A percentile compares a stretch with the other conserved stretches of the same genome.
Evolutionary conservation across 2,797 vertebrate species (phyloP).

Genomic region (Helicolenus hilgendorfi): DNA sequence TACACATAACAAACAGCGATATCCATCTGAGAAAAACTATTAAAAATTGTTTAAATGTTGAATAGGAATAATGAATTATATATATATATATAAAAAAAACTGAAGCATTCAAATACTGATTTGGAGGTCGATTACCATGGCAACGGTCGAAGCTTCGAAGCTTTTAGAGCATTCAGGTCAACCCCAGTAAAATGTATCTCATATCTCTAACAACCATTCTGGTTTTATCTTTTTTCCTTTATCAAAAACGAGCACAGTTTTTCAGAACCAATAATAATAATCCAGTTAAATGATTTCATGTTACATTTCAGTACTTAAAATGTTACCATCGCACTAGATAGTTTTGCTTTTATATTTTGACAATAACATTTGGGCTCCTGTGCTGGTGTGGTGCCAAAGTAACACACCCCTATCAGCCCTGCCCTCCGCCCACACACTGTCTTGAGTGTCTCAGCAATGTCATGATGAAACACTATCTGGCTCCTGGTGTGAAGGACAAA

Average conservation of each 20-base stretch:
- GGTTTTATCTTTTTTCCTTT: neutral
- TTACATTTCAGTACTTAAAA: neutral
- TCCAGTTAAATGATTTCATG: neutral
- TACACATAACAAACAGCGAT: too few species aligned
- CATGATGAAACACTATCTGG: conserved; percentile 75
- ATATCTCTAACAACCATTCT: neutral
- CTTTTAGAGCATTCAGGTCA: too few species aligned
- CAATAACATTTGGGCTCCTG: conserved; percentile 1
- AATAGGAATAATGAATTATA: too few species aligned
- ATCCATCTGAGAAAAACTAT: too few species aligned
- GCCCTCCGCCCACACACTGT: conserved; percentile 19
- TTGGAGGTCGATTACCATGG: too few species aligned
- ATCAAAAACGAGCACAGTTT: neutral
- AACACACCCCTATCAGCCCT: neutral
- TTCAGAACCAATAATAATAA: neutral
- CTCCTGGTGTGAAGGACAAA: conserved; percentile 69
- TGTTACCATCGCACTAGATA: neutral
- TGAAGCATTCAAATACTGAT: too few species aligned
- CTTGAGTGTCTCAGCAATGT: conserved; percentile 67
- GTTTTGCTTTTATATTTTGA: neutral
- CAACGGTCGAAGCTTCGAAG: too few species aligned
- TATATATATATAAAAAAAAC: too few species aligned
- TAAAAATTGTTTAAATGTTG: too few species aligned
- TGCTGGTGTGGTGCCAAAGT: conserved; percentile 28
- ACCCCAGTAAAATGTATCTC: neutral